Conservation (phyloP, 1,140 invertebrate species). For the Philaenus spumarius region DNA sequence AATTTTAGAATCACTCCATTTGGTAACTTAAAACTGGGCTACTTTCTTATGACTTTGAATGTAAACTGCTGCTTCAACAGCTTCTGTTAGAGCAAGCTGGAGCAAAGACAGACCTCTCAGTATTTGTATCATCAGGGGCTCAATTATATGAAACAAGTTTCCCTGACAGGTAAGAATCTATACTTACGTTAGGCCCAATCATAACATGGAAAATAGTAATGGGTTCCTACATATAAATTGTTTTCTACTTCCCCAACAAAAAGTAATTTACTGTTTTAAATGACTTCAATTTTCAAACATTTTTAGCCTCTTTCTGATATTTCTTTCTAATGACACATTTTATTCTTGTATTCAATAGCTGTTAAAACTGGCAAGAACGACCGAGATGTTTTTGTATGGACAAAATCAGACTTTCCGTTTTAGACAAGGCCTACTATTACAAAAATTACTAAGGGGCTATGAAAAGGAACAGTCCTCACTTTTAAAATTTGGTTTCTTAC, state of each 20-base stretch:
- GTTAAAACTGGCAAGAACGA: neutral
- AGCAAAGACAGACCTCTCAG: no score
- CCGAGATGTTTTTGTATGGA: neutral
- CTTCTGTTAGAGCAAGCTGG: no score
- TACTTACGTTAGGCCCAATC: no score
- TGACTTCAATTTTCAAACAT: neutral
- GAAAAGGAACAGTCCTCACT: neutral
- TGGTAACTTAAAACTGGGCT: no score
- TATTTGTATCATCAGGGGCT: no score
- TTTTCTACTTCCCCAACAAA: neutral
- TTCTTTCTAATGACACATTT: neutral
- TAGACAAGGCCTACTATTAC: no score
- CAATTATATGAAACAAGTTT: no score
- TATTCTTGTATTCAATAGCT: neutral
- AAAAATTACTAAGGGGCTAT: neutral
- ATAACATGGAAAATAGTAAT: neutral
- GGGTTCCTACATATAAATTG: neutral
- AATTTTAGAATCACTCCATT: no score
- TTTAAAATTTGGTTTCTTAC: neutral
- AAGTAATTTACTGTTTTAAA: neutral
- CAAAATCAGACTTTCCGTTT: neutral
- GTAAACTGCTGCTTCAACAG: no score
- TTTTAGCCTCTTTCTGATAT: neutral
- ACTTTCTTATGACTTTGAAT: no score
- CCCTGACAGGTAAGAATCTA: no score